phyloP scores from a whole-genome alignment of 2,888 invertebrate genomes.

The Sesia apiformis region DNA sequence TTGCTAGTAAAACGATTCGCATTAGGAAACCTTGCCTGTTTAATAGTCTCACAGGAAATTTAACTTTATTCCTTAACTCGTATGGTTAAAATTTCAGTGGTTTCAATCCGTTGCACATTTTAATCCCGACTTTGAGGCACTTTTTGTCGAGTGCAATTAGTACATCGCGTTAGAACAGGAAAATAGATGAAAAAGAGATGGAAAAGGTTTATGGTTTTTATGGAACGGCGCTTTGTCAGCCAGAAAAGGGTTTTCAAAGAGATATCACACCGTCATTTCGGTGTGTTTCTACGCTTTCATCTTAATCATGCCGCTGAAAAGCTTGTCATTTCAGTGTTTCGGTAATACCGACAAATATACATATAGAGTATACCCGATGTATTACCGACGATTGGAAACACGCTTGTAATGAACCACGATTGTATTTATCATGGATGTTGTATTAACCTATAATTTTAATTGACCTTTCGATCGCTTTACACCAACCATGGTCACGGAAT shows the following conservation, averaged over 20 bases:
- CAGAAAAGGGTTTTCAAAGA: constrained; percentile 12
- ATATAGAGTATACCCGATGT: too few relatives aligned
- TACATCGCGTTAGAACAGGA: constrained; percentile 38
- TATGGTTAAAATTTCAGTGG: constrained; percentile 17
- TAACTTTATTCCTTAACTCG: constrained; percentile 13
- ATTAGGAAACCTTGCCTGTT: constrained; percentile 27
- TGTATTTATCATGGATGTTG: too few relatives aligned
- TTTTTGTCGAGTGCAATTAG: constrained; percentile 55
- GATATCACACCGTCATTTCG: too few relatives aligned
- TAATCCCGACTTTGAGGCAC: constrained; percentile 49
- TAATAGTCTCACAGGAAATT: constrained; percentile 10
- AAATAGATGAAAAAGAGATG: constrained; percentile 44
- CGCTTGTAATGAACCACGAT: too few relatives aligned
- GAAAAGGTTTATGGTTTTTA: constrained; percentile 58
- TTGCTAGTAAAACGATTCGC: constrained; percentile 34
- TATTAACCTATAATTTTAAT: too few relatives aligned
- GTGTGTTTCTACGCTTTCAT: too few relatives aligned
- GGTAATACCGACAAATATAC: too few relatives aligned
- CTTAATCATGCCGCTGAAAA: too few relatives aligned
- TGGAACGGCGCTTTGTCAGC: constrained; percentile 34
- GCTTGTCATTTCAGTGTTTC: too few relatives aligned
- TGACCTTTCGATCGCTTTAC: too few relatives aligned
- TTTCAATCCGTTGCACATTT: constrained; percentile 30
- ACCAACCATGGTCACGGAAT: too few relatives aligned
- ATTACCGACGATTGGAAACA: too few relatives aligned